These are phyloP conservation scores for Poecilobothrus nobilitatus DNA, from an alignment of 2,888 invertebrate species.

Conservation along the genomic window DNA sequence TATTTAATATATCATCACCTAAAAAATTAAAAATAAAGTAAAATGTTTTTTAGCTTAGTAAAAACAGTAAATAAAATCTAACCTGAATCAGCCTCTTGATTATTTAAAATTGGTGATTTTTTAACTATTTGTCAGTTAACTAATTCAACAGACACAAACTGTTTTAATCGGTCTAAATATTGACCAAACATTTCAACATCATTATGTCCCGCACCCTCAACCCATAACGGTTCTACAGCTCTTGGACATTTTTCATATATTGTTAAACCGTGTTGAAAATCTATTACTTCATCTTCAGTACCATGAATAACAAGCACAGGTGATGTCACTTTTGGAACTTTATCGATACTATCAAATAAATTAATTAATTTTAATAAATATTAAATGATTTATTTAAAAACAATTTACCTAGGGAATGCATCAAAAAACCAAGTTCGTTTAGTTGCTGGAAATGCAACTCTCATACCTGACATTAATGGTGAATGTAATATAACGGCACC, in stretches of 20 bases:
- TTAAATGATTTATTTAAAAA: neutral
- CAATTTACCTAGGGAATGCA: conserved; percentile 85
- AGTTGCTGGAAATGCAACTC: conserved; percentile 90
- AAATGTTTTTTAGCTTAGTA: neutral
- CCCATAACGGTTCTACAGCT: conserved; percentile 91
- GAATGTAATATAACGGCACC: conserved; percentile 90
- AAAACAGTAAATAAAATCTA: neutral
- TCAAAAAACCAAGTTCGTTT: conserved; percentile 94
- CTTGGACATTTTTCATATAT: conserved; percentile 91
- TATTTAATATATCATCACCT: conserved; percentile 21
- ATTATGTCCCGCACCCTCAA: conserved; percentile 91
- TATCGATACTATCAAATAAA: conserved; percentile 70
- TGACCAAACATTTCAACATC: conserved; percentile 91
- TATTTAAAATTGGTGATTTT: conserved; percentile 42
- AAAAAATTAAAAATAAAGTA: neutral
- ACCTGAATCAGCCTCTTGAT: conserved; percentile 25
- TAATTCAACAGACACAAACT: conserved; percentile 81
- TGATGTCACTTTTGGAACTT: conserved; percentile 88
- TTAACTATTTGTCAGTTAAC: conserved; percentile 66
- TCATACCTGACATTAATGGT: conserved; percentile 92
- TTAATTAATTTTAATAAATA: neutral
- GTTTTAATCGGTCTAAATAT: conserved; percentile 86
- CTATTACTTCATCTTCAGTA: conserved; percentile 94
- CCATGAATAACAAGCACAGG: conserved; percentile 94
- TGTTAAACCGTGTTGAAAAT: conserved; percentile 88